Base-by-base conservation (phyloP, 2,888 invertebrate genomes). In the Cacoxenus indagator region DNA sequence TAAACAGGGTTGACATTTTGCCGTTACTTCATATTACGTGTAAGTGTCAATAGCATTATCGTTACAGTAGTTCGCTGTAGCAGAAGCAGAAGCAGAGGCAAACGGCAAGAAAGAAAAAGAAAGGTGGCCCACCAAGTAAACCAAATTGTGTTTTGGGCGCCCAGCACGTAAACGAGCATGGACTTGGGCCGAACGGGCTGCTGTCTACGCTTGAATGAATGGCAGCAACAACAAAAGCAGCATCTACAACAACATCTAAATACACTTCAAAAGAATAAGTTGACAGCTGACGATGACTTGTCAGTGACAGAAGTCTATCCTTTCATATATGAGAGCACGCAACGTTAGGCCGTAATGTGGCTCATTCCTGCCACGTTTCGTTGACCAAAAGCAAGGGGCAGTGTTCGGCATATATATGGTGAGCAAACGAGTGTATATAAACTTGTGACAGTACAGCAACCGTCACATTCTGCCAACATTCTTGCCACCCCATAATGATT, bases 231-330 rank as follows among this genome's bases (percentile, higher is more conserved):
- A 66, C 73, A 72, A 71, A 71, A 74, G 64, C 69, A 70, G 31
- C 67, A 65, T 22, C 69, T 71, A 59, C 68, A 76, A 70, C 71
- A 82, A 67, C 72, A 19, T 77, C 82, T 81, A 84, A 84, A 84
- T 81, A 85, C 84, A 85, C 84, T 85, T 84, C 85, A 84, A 85
- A 84, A 84, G 84, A 84, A 84, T 84, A 84, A 84, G 85, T 84
- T 85, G 85, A 84, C 85, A 84, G 84, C 85, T 84, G 84, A 84
- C 84, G 85, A 85, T 85, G 84, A 84, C 84, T 84, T 84, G 85
- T 85, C 84, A 84, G 78, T 75, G 82, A 84, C 84, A 85, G 84
- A 82, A 82, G 76, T 84, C 77, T 77, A 85, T 84, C 82, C 84
- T 83, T 85, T 84, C 73, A 78, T 75, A 82, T 62, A 22, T 14